Evolutionary conservation across 2,797 vertebrate species (phyloP).

Genomic region (Adrianichthys oophorus): DNA sequence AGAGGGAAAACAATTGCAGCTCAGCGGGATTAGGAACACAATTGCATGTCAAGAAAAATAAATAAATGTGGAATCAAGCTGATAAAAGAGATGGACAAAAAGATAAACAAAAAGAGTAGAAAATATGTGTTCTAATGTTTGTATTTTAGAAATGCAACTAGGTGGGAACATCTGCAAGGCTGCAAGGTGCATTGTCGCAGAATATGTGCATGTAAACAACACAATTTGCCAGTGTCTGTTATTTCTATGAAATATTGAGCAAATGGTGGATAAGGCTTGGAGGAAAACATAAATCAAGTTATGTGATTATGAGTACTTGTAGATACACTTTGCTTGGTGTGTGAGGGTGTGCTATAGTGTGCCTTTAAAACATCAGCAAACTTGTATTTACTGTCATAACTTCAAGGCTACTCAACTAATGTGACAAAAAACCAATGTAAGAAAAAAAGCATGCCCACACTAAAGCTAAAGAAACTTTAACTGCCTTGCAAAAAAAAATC

Average conservation of each 20-base stretch:
- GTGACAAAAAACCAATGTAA: not conserved
- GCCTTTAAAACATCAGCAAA: not conserved
- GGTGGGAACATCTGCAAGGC: too few relatives aligned
- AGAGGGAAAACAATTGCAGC: constrained; percentile 14
- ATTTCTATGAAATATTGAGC: too few relatives aligned
- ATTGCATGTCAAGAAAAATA: too few relatives aligned
- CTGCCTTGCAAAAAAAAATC: not conserved
- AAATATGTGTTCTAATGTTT: too few relatives aligned
- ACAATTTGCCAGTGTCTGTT: too few relatives aligned
- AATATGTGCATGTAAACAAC: too few relatives aligned
- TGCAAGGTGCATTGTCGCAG: too few relatives aligned
- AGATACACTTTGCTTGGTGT: not conserved
- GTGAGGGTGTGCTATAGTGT: constrained; percentile 18
- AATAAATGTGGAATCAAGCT: too few relatives aligned
- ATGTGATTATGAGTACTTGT: not conserved
- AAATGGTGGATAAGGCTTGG: too few relatives aligned
- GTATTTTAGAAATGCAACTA: too few relatives aligned
- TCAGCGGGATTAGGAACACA: not conserved
- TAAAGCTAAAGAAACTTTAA: not conserved
- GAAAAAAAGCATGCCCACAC: constrained; percentile 1
- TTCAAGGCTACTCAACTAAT: constrained; percentile 22
- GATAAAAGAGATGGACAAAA: too few relatives aligned
- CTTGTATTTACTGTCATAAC: constrained; percentile 7
- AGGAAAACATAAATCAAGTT: not conserved
- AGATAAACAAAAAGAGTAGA: too few relatives aligned